phyloP scores from a whole-genome alignment of 2,797 vertebrate species.

The Mus spretus region DNA sequence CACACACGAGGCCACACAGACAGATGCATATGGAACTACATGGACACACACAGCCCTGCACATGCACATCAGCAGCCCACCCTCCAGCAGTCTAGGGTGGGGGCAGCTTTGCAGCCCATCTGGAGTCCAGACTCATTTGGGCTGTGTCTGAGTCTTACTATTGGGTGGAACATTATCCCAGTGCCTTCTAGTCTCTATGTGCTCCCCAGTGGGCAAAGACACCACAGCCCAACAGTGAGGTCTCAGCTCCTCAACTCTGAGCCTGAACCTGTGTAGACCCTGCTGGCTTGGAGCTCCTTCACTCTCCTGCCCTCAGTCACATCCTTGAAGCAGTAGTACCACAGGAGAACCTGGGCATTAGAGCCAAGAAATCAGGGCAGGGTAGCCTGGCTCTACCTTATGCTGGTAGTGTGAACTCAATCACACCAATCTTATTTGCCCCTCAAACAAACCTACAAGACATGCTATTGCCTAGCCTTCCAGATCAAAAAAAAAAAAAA shows the following conservation, averaged over 20 bases:
- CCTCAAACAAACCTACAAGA: conserved; percentile 32
- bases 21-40: neutral
- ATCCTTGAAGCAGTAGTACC: neutral
- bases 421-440: neutral
- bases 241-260: neutral
- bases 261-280: neutral
- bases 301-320: neutral
- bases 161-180: conserved; percentile 37
- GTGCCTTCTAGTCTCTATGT: neutral
- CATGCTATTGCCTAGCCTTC: neutral
- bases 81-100: conserved; percentile 63
- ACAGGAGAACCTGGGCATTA: neutral
- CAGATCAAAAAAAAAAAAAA: neutral
- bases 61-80: conserved; percentile 59
- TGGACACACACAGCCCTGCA: conserved; percentile 58
- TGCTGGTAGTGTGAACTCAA: conserved; percentile 1
- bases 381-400: neutral
- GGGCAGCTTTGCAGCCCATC: conserved; percentile 77
- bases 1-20: neutral
- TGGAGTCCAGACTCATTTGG: conserved; percentile 90
- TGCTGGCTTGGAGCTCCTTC: neutral
- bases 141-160: conserved; percentile 82
- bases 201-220: neutral
- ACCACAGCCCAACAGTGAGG: conserved; percentile 7
- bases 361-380: neutral